These are phyloP conservation scores for Lontra canadensis DNA, from an alignment of 2,113 vertebrate species.

Conservation along the genomic window DNA sequence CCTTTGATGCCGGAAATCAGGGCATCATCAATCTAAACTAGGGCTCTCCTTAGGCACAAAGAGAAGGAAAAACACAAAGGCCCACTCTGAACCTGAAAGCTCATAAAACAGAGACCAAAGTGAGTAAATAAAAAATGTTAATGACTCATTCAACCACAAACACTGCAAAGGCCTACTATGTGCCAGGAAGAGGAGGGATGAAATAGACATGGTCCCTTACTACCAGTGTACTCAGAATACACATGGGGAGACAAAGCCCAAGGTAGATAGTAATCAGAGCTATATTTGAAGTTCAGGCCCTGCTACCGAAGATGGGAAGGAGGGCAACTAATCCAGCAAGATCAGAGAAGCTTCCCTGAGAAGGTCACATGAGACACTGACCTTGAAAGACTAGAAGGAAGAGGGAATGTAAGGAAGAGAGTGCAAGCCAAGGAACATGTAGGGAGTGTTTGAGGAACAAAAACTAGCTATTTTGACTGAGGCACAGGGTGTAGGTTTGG, in stretches of 20 bases:
- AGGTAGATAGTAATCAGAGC: not conserved
- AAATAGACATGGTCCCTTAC: not conserved
- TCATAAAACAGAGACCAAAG: constrained; percentile 70
- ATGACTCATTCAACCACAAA: constrained; percentile 55
- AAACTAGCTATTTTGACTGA: constrained; percentile 34
- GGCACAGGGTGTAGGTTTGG: not conserved
- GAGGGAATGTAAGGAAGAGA: not conserved
- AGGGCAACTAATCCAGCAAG: not conserved
- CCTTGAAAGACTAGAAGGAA: constrained; percentile 20
- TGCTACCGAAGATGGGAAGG: not conserved
- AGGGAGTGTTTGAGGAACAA: not conserved
- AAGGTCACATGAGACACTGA: not conserved
- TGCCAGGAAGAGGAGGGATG: not conserved
- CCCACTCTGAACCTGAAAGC: constrained; percentile 37
- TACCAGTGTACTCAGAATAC: not conserved
- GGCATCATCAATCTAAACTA: not conserved
- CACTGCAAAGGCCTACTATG: constrained; percentile 49
- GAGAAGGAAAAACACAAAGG: constrained; percentile 46
- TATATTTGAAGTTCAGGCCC: not conserved
- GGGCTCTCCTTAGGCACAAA: constrained; percentile 40
- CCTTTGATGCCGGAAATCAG: constrained; percentile 40
- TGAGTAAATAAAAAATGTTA: not conserved
- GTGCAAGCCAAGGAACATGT: not conserved
- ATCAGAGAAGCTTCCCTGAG: not conserved
- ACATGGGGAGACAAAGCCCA: not conserved